Evolutionary conservation across 2,797 vertebrate genomes (phyloP).

Genomic region (Bovichtus diacanthus): DNA sequence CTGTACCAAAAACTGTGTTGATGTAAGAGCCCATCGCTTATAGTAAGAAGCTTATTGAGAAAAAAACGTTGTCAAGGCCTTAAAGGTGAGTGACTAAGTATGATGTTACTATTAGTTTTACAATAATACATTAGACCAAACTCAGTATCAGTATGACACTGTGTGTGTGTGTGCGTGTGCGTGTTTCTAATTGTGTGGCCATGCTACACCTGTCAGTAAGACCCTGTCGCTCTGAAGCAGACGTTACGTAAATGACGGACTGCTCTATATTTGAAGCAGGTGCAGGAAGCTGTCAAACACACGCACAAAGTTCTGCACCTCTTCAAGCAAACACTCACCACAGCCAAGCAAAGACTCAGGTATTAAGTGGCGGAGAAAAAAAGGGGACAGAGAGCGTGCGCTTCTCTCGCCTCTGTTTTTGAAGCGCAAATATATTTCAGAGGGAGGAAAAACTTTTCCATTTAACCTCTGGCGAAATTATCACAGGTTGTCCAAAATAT

Average conservation of each 20-base stretch:
- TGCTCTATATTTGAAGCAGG: conserved; percentile 22
- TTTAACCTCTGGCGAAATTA: conserved; percentile 68
- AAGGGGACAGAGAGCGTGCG: conserved; percentile 5
- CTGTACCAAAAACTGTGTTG: background rate
- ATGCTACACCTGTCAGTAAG: conserved; percentile 9
- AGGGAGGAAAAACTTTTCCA: conserved; percentile 54
- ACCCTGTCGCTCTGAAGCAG: background rate
- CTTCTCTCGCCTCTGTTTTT: conserved; percentile 33
- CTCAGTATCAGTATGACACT: background rate
- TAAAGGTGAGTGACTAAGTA: background rate
- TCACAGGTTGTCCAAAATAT: conserved; percentile 59
- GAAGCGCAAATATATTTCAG: conserved; percentile 29
- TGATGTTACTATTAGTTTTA: background rate
- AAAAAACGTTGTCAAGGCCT: background rate
- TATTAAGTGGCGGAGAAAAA: conserved; percentile 26
- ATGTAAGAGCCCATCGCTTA: background rate
- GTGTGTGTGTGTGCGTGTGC: background rate
- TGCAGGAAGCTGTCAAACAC: conserved; percentile 26
- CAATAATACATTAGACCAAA: background rate
- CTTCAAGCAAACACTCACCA: conserved; percentile 19
- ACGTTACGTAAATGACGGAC: conserved; percentile 8
- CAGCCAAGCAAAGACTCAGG: conserved; percentile 14
- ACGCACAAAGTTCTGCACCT: conserved; percentile 35
- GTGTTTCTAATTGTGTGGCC: background rate
- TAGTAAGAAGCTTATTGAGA: background rate